Percentiles rank a stretch among this genome's conserved stretches.
Evolutionary conservation across 2,888 invertebrate species (phyloP).

Genomic region (Cerastis leucographa): DNA sequence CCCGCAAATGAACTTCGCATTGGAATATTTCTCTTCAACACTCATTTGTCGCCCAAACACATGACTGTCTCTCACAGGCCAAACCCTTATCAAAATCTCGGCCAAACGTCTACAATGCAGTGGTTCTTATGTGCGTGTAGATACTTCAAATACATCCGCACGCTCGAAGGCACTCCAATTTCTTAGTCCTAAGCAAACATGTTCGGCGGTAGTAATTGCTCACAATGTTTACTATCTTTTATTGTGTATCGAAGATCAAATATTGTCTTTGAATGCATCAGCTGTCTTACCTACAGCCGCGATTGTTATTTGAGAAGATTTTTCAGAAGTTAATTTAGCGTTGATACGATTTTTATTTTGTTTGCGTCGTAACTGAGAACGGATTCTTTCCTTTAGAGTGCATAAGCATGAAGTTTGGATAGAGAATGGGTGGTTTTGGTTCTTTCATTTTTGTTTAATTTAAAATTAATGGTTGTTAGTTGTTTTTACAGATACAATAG

Average conservation of each 20-base stretch:
- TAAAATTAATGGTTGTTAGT: background rate
- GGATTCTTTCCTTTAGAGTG: conserved; percentile 57
- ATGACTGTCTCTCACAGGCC: conserved; percentile 48
- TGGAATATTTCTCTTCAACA: conserved; percentile 18
- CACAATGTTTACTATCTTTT: conserved; percentile 88
- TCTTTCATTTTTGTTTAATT: background rate
- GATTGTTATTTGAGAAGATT: conserved; percentile 79
- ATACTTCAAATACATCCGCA: conserved; percentile 87
- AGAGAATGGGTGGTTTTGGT: background rate
- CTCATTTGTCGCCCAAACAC: conserved; percentile 43
- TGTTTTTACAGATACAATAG: background rate
- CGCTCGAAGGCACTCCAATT: conserved; percentile 89
- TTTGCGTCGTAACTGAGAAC: conserved; percentile 61
- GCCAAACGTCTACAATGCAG: conserved; percentile 52
- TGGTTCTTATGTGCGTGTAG: conserved; percentile 65
- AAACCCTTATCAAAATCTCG: conserved; percentile 61
- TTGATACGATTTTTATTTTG: conserved; percentile 80
- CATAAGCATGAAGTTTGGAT: conserved; percentile 46
- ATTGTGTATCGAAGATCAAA: conserved; percentile 89
- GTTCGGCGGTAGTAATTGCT: conserved; percentile 89
- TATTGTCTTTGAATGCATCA: conserved; percentile 89
- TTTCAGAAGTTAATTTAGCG: conserved; percentile 85
- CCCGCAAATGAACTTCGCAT: conserved; percentile 28
- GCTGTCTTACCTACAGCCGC: conserved; percentile 87
- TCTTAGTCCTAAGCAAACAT: conserved; percentile 90